Conservation (phyloP, 2,888 invertebrate species). For the Glyphotaelius pellucidus region DNA sequence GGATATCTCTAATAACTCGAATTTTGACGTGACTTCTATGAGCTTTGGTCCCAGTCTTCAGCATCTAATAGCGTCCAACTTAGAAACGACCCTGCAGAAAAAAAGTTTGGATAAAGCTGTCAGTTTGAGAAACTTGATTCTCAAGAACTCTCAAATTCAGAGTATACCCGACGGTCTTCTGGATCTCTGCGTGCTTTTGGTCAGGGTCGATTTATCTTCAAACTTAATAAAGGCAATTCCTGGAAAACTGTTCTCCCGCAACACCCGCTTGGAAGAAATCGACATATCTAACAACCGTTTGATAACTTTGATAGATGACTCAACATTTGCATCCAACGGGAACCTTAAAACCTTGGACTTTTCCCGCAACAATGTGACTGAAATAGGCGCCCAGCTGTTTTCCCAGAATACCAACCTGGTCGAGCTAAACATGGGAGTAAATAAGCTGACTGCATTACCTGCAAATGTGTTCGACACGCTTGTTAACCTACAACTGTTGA, state of each 20-base stretch:
- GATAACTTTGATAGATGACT: slow-evolving; percentile 2
- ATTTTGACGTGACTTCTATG: slow-evolving; percentile 7
- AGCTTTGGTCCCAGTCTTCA: slow-evolving; percentile 27
- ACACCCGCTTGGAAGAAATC: not conserved
- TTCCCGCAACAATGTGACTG: slow-evolving; percentile 12
- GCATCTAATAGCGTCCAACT: slow-evolving; percentile 5
- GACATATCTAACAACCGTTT: slow-evolving; percentile 35
- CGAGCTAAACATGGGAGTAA: not conserved
- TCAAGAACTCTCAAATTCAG: not conserved
- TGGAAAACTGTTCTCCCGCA: not conserved
- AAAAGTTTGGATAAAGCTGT: slow-evolving; percentile 13
- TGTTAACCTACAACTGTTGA: slow-evolving; percentile 15
- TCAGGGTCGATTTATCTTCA: slow-evolving; percentile 21
- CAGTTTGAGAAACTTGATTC: not conserved
- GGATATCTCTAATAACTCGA: slow-evolving; percentile 34
- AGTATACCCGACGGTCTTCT: slow-evolving; percentile 12
- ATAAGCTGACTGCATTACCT: slow-evolving; percentile 9
- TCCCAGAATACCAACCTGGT: not conserved
- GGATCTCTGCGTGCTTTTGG: not conserved
- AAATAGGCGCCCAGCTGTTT: not conserved
- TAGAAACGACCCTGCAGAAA: not conserved
- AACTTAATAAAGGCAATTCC: not conserved
- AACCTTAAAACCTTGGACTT: not conserved
- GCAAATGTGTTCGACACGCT: slow-evolving; percentile 8
- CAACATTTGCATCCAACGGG: not conserved